Conservation (phyloP, 1,140 invertebrate species). For the Radopholus similis region DNA sequence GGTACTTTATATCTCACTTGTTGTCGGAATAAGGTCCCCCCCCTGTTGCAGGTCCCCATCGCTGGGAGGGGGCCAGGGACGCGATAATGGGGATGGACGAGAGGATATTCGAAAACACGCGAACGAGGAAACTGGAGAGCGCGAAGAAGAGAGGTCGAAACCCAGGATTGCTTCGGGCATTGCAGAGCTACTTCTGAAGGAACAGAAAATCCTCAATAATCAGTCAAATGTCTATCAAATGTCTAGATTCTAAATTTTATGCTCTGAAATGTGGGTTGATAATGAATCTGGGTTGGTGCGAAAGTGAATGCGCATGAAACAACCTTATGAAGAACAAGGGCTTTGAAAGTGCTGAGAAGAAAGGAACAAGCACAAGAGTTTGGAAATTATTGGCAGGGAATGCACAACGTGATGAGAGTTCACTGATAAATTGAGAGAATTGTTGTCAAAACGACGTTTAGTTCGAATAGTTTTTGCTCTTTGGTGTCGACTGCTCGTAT, state of each 20-base stretch:
- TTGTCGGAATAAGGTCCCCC: conserved; percentile 8
- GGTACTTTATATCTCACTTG: neutral
- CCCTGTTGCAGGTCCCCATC: conserved; percentile 23
- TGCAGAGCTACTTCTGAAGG: neutral
- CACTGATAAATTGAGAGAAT: no score
- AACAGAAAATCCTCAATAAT: neutral
- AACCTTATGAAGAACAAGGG: no score
- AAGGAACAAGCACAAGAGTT: no score
- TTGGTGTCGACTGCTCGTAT: no score
- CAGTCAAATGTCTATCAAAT: neutral
- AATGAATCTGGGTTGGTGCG: no score
- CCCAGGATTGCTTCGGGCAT: neutral
- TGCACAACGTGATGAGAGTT: no score
- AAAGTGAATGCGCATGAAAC: no score
- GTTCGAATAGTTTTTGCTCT: no score
- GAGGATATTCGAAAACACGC: conserved; percentile 6
- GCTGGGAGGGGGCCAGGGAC: conserved; percentile 29
- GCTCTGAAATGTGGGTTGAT: neutral
- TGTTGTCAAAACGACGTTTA: no score
- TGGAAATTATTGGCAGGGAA: no score
- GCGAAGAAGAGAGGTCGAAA: neutral
- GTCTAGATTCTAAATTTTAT: neutral
- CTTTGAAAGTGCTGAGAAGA: no score
- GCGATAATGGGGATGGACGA: conserved; percentile 19
- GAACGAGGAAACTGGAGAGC: neutral